Evolutionary conservation across 2,113 vertebrate species (phyloP).

Genomic region (Steatornis caripensis): DNA sequence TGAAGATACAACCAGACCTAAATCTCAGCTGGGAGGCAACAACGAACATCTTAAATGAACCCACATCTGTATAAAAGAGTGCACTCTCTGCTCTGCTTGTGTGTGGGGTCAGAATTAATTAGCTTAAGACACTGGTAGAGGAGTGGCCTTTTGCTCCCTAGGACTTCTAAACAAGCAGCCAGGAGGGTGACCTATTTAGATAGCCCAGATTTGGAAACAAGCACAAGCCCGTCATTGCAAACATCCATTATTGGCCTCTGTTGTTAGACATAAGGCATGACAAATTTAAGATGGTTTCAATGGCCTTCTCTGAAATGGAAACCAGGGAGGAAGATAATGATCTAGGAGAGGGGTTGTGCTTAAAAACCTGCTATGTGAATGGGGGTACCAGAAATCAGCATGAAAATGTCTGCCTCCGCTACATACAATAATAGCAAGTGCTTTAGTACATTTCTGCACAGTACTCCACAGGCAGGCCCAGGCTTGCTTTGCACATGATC

Average conservation of each 20-base stretch:
- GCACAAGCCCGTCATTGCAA: not conserved
- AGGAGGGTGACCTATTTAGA: not conserved
- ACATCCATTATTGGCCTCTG: not conserved
- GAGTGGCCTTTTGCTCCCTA: not conserved
- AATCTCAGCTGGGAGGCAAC: not conserved
- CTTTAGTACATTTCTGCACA: not conserved
- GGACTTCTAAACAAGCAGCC: not conserved
- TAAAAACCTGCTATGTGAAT: not conserved
- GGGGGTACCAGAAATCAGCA: not conserved
- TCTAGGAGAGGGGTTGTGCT: not conserved
- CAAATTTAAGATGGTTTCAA: not conserved
- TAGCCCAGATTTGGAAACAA: not conserved
- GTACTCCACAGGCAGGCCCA: not conserved
- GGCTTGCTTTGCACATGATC: not conserved
- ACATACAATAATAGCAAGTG: accelerated
- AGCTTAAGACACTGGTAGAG: not conserved
- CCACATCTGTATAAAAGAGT: accelerated
- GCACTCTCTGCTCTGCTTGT: not conserved
- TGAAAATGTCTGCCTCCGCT: not conserved
- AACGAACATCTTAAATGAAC: not conserved
- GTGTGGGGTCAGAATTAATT: not conserved
- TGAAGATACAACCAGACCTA: not conserved
- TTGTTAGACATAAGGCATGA: not conserved
- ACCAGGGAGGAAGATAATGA: not conserved
- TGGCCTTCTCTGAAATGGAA: not conserved